These are phyloP conservation scores for Dolichomitus sp. DNA, from an alignment of 2,888 invertebrate species.

Conservation along the genomic window DNA sequence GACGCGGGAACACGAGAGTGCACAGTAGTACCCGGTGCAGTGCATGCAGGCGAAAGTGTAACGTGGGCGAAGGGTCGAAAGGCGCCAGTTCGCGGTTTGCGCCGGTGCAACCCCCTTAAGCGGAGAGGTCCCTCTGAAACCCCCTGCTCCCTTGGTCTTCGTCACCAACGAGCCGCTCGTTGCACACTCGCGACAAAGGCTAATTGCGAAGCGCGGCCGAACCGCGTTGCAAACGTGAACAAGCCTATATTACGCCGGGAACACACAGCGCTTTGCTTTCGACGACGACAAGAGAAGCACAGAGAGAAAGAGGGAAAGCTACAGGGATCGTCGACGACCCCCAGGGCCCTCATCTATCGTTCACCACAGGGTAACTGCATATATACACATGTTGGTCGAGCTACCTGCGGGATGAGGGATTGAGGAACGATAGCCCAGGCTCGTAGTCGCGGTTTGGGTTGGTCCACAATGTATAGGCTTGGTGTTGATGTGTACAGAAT, in stretches of 20 bases:
- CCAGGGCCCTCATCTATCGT: constrained; percentile 46
- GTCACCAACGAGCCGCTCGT: constrained; percentile 52
- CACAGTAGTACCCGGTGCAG: constrained; percentile 54
- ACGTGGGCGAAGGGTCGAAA: constrained; percentile 54
- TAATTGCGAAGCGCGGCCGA: constrained; percentile 84
- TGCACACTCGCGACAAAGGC: constrained; percentile 81
- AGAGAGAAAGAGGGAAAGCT: constrained; percentile 40
- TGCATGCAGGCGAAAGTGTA: constrained; percentile 63
- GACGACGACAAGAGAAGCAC: constrained; percentile 11
- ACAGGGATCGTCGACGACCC: constrained; percentile 46
- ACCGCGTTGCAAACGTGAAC: constrained; percentile 80
- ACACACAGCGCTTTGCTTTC: constrained; percentile 68
- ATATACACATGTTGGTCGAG: constrained; percentile 55
- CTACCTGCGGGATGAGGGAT: constrained; percentile 32
- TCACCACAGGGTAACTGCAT: constrained; percentile 51
- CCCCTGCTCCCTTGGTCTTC: constrained; percentile 22
- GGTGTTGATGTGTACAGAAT: constrained; percentile 40
- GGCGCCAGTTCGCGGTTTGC: constrained; percentile 59
- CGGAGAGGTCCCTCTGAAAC: constrained; percentile 28
- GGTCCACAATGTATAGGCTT: constrained; percentile 45
- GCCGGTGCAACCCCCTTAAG: constrained; percentile 66
- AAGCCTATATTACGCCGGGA: constrained; percentile 83
- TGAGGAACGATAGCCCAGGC: constrained; percentile 50
- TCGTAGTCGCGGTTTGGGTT: constrained; percentile 47
- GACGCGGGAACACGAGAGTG: constrained; percentile 33